These are phyloP conservation scores for Cervus canadensis DNA, from an alignment of 2,113 vertebrate species.

Conservation along the genomic window DNA sequence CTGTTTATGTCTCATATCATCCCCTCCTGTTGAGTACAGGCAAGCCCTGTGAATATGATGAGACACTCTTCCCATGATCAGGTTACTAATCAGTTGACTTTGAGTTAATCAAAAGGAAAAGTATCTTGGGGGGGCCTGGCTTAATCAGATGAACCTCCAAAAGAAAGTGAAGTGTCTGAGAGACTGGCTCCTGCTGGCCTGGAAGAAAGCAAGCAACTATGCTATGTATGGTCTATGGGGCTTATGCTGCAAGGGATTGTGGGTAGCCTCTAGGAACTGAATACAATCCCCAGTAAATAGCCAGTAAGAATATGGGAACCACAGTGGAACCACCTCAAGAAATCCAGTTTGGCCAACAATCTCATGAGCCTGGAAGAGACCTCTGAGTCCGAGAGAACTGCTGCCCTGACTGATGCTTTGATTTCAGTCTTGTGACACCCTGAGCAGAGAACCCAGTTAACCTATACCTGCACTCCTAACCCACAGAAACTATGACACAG, in stretches of 20 bases:
- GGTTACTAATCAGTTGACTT: neutral
- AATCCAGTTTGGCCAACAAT: neutral
- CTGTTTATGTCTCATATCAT: neutral
- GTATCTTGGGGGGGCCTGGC: neutral
- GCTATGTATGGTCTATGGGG: neutral
- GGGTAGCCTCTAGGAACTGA: neutral
- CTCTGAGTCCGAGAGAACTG: neutral
- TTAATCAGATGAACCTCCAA: neutral
- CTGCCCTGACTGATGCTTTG: neutral
- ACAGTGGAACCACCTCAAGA: neutral
- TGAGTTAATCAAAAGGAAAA: neutral
- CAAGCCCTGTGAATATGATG: neutral
- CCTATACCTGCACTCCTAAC: neutral
- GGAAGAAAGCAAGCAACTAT: neutral
- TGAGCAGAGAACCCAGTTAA: neutral
- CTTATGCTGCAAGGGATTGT: neutral
- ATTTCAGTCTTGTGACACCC: neutral
- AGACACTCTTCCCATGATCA: neutral
- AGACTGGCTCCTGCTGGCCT: neutral
- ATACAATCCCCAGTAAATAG: neutral
- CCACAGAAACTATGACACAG: neutral
- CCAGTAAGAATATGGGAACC: neutral
- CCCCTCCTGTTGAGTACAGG: neutral
- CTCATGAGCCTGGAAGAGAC: neutral
- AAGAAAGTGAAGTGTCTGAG: neutral